Evolutionary conservation across 2,113 vertebrate genomes (phyloP), one percentile per base, ranked within the genome.

Genomic region (Cephalopholis sonnerati): DNA sequence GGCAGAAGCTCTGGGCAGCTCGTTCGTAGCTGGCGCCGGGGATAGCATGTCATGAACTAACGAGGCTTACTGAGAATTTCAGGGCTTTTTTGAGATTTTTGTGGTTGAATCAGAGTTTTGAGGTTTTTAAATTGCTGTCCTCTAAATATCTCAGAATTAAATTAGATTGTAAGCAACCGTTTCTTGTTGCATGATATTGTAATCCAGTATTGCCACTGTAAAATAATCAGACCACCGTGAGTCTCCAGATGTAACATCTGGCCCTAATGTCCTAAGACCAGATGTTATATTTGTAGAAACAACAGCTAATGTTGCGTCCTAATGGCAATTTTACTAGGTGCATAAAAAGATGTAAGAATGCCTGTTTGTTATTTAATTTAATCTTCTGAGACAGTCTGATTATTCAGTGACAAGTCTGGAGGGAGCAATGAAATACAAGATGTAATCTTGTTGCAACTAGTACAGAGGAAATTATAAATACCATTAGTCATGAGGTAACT

Each of bases 211-310:
- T 44, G 24, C 2, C 16, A 24, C 15, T 27, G 12, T 22, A 20
- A 41, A 78, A 78, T 57, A 72, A 36, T 6, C 25, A 46, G 59
- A 25, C 78, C 59, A 36, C 2, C 17, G 39, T 24, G 51, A 36
- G 36, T 48, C 48, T 72, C 48, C 67, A 79, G 50, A 55, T 69
- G 54, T n/a, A 51, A 69, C 76, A 70, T 65, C 51, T 65, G 69
- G 36, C 50, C 51, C 27, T 16, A 22, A 54, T 58, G 7, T 32
- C 16, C 22, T 9, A 13, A 7, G 1, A 17, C 18, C 64, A 75
- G 55, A 68, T 32, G n/a, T 59, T 50, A 22, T 12, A 53, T 59
- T 18, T 11, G 7, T 41, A 39, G 7, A 41, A 64, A 57, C 22
- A 80, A 58, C 61, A 59, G 53, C 17, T 29, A 29, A 59, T 53